Percentiles rank a stretch among this genome's conserved stretches.
Evolutionary conservation across 2,797 vertebrate species (phyloP).

Genomic region (Clarias fuscus): DNA sequence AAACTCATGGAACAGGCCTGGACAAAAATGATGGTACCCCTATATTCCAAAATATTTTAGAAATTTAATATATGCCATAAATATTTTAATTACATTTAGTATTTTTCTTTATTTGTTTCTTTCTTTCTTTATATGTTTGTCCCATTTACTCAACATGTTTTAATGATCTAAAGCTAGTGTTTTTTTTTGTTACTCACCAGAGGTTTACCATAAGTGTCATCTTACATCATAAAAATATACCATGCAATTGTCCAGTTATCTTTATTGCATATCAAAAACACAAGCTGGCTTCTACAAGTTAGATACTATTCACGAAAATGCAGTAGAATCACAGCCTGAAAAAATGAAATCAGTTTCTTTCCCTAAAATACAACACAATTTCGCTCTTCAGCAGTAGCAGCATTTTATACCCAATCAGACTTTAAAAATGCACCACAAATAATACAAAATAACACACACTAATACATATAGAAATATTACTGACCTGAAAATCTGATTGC

Average conservation of each 20-base stretch:
- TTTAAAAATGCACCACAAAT: not conserved
- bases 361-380: not conserved
- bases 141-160: not conserved
- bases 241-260: not conserved
- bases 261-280: constrained; percentile 26
- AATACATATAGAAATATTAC: not conserved
- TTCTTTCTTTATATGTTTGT: too few relatives aligned
- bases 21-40: too few relatives aligned
- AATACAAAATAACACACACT: not conserved
- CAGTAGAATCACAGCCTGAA: not conserved
- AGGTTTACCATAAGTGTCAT: not conserved
- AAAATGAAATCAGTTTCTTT: not conserved
- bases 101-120: too few relatives aligned
- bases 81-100: too few relatives aligned
- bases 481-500: not conserved
- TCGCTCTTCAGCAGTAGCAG: not conserved
- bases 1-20: too few relatives aligned
- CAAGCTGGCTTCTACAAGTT: not conserved
- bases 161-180: not conserved
- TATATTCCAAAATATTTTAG: too few relatives aligned
- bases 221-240: not conserved
- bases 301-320: constrained; percentile 1
- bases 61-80: too few relatives aligned
- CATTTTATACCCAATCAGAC: not conserved
- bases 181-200: not conserved